Evolutionary conservation across 2,888 invertebrate species (phyloP).

Genomic region (Alloscopus bannaensis): DNA sequence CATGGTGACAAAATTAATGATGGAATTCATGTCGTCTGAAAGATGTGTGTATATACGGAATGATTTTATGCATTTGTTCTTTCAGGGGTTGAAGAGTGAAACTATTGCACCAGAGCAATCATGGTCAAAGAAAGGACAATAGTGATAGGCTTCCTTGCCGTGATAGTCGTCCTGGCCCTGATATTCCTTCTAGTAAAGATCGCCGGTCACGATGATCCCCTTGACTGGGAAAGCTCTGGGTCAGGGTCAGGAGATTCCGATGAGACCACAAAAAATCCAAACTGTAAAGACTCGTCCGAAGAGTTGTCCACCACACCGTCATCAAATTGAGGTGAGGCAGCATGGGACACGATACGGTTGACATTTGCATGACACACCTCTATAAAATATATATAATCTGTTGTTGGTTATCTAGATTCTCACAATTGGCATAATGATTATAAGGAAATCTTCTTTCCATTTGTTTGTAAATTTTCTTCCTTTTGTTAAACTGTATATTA

Average conservation of each 20-base stretch:
- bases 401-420: constrained; percentile 20
- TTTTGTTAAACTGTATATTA: constrained; percentile 3
- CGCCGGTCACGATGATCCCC: constrained; percentile 75
- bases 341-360: neutral
- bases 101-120: neutral
- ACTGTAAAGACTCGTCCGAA: constrained; percentile 61
- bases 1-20: no score
- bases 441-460: constrained; percentile 37
- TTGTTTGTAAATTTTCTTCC: constrained; percentile 30
- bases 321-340: constrained; percentile 54
- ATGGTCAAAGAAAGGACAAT: constrained; percentile 70
- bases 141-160: constrained; percentile 70
- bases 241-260: constrained; percentile 76
- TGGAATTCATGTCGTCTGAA: no score
- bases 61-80: no score
- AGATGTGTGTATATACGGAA: no score
- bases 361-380: neutral
- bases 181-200: constrained; percentile 70
- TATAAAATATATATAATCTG: neutral
- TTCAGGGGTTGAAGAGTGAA: neutral
- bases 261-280: constrained; percentile 72
- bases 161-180: constrained; percentile 66
- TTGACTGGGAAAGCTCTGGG: constrained; percentile 77
- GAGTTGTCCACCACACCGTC: constrained; percentile 50
- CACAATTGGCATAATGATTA: neutral